phyloP scores from a whole-genome alignment of 2,113 vertebrate genomes.

The Rostratula benghalensis region DNA sequence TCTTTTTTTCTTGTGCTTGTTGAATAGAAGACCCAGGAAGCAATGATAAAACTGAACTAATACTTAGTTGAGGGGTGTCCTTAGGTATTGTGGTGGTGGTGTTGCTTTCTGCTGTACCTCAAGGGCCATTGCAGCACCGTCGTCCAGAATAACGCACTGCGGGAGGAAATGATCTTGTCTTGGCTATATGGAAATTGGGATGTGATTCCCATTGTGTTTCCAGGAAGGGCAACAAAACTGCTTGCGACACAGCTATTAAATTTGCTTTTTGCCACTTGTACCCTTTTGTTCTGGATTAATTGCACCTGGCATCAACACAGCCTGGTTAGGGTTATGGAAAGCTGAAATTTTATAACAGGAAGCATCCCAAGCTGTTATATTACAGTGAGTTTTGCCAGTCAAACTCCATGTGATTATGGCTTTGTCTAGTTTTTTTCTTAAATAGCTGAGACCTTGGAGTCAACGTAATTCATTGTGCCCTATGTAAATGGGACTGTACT shows the following conservation, averaged over 20 bases:
- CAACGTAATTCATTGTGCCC: slow-evolving; percentile 21
- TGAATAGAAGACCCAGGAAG: neutral
- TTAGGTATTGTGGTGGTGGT: neutral
- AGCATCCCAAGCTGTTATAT: neutral
- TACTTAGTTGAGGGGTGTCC: neutral
- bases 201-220: neutral
- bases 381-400: neutral
- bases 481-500: slow-evolving; percentile 23
- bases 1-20: neutral
- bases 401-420: neutral
- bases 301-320: neutral
- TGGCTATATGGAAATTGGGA: neutral
- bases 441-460: neutral
- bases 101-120: neutral
- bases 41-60: neutral
- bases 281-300: neutral
- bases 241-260: neutral
- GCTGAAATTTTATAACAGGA: neutral
- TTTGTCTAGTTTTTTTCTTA: slow-evolving; percentile 1
- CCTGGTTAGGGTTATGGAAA: neutral
- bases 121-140: neutral
- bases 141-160: neutral
- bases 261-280: neutral
- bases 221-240: neutral
- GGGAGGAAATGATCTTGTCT: neutral